Conservation (phyloP, 2,113 vertebrate species). For the Myrmecobius fasciatus region DNA sequence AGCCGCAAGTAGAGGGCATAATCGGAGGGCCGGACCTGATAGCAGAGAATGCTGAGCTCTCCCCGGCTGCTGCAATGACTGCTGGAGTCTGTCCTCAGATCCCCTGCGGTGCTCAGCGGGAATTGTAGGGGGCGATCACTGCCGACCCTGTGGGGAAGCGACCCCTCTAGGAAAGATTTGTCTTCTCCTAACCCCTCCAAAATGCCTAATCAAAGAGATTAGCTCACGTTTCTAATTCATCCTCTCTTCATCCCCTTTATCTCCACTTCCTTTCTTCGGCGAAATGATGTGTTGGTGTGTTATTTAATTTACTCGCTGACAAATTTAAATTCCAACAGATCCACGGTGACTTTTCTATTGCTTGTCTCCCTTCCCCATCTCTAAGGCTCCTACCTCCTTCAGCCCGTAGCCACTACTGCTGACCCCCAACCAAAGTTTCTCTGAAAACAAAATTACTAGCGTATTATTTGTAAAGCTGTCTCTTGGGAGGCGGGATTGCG, state of each 20-base stretch:
- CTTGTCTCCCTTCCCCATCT: background rate
- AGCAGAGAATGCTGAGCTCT: background rate
- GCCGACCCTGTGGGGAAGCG: slow-evolving; percentile 39
- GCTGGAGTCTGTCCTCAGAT: background rate
- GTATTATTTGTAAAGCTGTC: slow-evolving; percentile 61
- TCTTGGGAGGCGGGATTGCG: slow-evolving; percentile 31
- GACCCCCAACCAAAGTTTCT: slow-evolving; percentile 45
- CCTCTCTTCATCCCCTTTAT: background rate
- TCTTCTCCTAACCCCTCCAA: background rate
- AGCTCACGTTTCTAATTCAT: background rate
- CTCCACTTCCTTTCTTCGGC: slow-evolving; percentile 24
- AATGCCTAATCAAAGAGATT: slow-evolving; percentile 4
- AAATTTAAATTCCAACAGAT: background rate
- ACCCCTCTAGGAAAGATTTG: slow-evolving; percentile 6
- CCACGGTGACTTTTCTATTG: background rate
- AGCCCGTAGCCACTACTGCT: background rate
- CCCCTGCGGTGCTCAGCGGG: slow-evolving; percentile 46
- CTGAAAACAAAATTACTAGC: slow-evolving; percentile 60
- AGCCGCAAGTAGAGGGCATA: slow-evolving; percentile 12
- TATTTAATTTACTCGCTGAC: background rate
- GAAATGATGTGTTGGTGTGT: background rate
- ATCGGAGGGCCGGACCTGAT: background rate
- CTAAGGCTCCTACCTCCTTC: background rate
- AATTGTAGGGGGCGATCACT: slow-evolving; percentile 73
- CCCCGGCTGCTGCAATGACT: background rate